Conservation (phyloP, 2,797 vertebrate species). For the Crenuchus spilurus region DNA sequence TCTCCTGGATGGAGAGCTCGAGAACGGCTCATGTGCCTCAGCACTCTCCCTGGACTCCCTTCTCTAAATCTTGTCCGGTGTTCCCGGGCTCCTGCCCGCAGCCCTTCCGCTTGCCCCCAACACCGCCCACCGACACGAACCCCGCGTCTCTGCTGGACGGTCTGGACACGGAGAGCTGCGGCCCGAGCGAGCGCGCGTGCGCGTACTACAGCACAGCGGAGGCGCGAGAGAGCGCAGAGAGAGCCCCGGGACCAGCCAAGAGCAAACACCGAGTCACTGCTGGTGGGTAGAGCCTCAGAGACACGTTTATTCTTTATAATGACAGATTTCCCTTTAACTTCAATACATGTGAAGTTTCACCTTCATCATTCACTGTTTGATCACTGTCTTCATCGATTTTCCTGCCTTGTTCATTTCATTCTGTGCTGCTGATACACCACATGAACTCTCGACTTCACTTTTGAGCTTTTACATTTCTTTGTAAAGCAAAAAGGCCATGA, state of each 20-base stretch:
- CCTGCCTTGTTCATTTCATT: too few relatives aligned
- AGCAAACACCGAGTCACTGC: background rate
- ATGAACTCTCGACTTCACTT: too few relatives aligned
- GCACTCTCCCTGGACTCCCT: slow-evolving; percentile 85
- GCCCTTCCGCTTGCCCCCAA: slow-evolving; percentile 91
- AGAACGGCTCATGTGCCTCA: slow-evolving; percentile 89
- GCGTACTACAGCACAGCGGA: background rate
- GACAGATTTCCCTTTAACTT: too few relatives aligned
- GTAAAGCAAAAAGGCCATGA: too few relatives aligned
- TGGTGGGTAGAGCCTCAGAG: slow-evolving; percentile 67
- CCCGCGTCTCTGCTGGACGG: slow-evolving; percentile 86
- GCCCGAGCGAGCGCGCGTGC: slow-evolving; percentile 61
- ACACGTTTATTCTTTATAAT: too few relatives aligned
- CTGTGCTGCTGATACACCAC: too few relatives aligned
- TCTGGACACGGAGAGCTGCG: slow-evolving; percentile 92
- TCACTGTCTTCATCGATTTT: too few relatives aligned
- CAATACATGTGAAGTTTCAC: too few relatives aligned
- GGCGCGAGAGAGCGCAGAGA: background rate
- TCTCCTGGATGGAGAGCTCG: slow-evolving; percentile 92
- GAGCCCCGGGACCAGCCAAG: slow-evolving; percentile 73
- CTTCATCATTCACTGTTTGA: too few relatives aligned
- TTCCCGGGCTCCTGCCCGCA: slow-evolving; percentile 86
- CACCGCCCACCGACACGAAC: slow-evolving; percentile 92
- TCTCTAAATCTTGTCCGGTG: slow-evolving; percentile 62
- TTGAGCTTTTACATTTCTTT: too few relatives aligned